phyloP scores from a whole-genome alignment of 2,113 vertebrate genomes.

The Cyprinus carpio region DNA sequence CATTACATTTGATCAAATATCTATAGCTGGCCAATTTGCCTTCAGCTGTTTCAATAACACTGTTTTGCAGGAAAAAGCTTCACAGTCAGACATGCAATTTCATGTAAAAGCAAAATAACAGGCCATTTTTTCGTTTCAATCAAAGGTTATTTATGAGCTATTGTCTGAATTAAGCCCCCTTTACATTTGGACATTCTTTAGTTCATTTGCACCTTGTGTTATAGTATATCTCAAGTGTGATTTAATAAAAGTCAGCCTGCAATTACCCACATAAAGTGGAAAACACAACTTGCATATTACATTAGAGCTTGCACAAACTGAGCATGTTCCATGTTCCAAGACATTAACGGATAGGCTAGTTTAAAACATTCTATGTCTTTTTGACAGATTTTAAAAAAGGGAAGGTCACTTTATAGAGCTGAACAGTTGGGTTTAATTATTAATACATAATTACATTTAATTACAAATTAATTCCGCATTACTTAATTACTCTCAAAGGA shows the following conservation, averaged over 20 bases:
- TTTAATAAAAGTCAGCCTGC: neutral
- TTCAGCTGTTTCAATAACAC: conserved; percentile 24
- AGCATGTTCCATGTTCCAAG: neutral
- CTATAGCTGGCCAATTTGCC: conserved; percentile 5
- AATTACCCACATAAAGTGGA: neutral
- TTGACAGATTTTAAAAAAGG: too few species aligned
- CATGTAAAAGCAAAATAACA: conserved; percentile 23
- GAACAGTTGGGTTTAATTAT: too few species aligned
- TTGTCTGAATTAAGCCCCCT: neutral
- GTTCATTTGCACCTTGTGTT: neutral
- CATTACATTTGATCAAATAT: conserved; percentile 20
- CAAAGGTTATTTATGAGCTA: neutral
- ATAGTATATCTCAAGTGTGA: neutral
- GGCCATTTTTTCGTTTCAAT: neutral
- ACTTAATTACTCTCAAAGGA: too few species aligned
- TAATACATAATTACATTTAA: too few species aligned
- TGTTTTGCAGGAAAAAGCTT: conserved; percentile 4
- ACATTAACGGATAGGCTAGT: too few species aligned
- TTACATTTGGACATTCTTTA: neutral
- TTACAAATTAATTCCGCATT: neutral
- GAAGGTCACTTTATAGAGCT: too few species aligned
- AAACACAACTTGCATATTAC: neutral
- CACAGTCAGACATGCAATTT: neutral
- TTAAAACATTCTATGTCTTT: too few species aligned
- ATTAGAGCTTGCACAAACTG: neutral